Evolutionary conservation across 1,140 invertebrate species (phyloP).

Genomic region (Pachypeltis micranthus): DNA sequence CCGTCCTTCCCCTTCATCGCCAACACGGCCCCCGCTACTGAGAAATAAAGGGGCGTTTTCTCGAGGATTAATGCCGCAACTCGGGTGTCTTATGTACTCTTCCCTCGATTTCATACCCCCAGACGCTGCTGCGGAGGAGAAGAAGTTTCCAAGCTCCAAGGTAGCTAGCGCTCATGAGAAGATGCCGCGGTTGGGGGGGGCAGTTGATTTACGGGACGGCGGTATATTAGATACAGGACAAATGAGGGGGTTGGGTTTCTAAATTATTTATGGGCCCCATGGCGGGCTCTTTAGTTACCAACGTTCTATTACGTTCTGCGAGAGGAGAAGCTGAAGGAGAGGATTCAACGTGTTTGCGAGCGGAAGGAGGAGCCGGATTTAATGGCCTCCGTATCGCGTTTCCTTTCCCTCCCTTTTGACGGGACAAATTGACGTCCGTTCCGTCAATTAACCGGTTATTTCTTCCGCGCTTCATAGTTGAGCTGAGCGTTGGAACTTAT

Average conservation of each 20-base stretch:
- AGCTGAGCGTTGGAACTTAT: no score
- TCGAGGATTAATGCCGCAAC: background rate
- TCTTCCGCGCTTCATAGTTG: no score
- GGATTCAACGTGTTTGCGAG: no score
- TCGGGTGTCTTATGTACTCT: slow-evolving; percentile 6
- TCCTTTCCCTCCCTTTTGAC: no score
- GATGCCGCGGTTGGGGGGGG: background rate
- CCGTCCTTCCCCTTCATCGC: background rate
- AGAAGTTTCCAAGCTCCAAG: no score
- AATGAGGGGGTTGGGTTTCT: slow-evolving; percentile 1
- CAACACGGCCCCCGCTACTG: background rate
- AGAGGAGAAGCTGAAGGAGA: no score
- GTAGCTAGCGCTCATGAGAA: no score
- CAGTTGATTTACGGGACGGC: slow-evolving; percentile 1
- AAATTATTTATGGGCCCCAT: slow-evolving; percentile 8
- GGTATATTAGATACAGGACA: slow-evolving; percentile 10
- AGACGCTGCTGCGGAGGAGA: no score
- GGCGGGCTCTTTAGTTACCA: background rate
- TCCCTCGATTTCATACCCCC: background rate
- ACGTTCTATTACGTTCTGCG: background rate
- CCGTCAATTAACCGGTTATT: no score
- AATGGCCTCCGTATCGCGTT: no score
- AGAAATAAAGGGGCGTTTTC: background rate
- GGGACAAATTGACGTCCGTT: no score
- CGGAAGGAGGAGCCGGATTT: no score